Evolutionary conservation across 2,797 vertebrate genomes (phyloP).

Genomic region (Lepidocolaptes lacrymiger): DNA sequence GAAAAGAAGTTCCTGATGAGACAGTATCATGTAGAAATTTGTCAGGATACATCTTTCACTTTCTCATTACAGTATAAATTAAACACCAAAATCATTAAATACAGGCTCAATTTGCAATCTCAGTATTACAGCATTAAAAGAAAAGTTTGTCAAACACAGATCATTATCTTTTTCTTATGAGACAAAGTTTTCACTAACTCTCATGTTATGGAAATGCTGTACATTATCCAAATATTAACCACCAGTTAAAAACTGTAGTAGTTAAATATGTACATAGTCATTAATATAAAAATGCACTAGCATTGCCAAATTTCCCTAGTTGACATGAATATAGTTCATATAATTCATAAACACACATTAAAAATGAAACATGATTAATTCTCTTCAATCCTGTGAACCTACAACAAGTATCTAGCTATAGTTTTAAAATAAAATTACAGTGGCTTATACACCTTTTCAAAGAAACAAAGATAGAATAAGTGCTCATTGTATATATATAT

Average conservation of each 20-base stretch:
- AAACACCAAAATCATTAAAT: not conserved
- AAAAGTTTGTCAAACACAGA: not conserved
- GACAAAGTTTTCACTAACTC: not conserved
- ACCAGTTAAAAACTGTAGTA: not conserved
- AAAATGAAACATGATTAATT: not conserved
- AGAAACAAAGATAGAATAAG: not conserved
- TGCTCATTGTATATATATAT: not conserved
- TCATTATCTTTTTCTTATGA: not conserved
- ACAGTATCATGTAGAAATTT: not conserved
- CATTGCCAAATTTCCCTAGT: not conserved
- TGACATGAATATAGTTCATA: not conserved
- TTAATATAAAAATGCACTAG: slow-evolving; percentile 8
- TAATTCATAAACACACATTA: not conserved
- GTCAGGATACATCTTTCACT: not conserved
- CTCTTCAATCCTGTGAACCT: not conserved
- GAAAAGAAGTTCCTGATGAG: not conserved
- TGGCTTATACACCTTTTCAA: not conserved
- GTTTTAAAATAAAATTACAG: not conserved
- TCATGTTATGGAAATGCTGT: not conserved
- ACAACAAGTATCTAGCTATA: not conserved
- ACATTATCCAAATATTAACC: not conserved
- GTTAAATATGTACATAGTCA: not conserved
- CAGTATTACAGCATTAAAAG: not conserved
- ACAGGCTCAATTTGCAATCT: not conserved
- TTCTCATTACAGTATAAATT: slow-evolving; percentile 4